phyloP scores from a whole-genome alignment of 1,140 invertebrate species.

The Patella vulgata region DNA sequence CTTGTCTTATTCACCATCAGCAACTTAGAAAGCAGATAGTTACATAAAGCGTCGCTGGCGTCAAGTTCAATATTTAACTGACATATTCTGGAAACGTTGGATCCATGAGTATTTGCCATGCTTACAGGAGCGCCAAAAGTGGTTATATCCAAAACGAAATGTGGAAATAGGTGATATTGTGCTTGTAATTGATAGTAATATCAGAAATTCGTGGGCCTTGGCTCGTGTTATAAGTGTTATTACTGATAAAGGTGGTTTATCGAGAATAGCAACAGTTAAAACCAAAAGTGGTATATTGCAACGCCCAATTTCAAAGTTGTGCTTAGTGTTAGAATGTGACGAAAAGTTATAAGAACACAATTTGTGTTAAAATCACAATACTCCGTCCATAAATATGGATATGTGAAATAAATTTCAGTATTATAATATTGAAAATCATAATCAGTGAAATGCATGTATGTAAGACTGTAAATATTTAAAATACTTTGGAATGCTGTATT shows the following conservation, averaged over 20 bases:
- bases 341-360: too few species aligned
- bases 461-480: too few species aligned
- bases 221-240: constrained; percentile 14
- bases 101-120: constrained; percentile 24
- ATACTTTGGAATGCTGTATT: too few species aligned
- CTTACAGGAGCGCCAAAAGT: constrained; percentile 32
- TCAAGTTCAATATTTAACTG: constrained; percentile 41
- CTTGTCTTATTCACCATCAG: too few species aligned
- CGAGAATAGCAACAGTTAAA: constrained; percentile 20
- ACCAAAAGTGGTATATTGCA: constrained; percentile 4
- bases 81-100: constrained; percentile 39
- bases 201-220: constrained; percentile 29
- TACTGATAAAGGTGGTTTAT: constrained; percentile 4
- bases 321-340: constrained; percentile 5
- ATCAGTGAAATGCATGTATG: too few species aligned
- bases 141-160: constrained; percentile 22
- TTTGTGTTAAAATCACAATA: too few species aligned
- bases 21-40: constrained; percentile 24
- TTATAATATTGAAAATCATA: too few species aligned
- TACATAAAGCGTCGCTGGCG: constrained; percentile 35
- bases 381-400: too few species aligned
- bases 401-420: too few species aligned
- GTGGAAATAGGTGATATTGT: constrained; percentile 37
- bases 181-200: constrained; percentile 28
- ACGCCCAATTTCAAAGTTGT: constrained; percentile 31